Evolutionary conservation across 2,797 vertebrate genomes (phyloP), one percentile per base, ranked within the genome.

Genomic region (Diceros bicornis): DNA sequence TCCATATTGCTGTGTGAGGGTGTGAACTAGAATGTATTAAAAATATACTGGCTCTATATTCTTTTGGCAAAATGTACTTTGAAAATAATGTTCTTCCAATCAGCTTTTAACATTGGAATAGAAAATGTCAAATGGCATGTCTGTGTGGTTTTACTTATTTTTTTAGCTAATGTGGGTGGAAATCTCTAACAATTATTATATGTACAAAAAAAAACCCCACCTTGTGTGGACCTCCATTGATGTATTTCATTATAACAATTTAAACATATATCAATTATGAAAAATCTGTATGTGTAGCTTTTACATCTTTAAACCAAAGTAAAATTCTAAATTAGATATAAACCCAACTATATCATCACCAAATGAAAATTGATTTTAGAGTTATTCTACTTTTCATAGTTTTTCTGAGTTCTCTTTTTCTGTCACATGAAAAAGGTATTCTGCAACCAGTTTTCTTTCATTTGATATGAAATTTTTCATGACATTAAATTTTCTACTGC

Each of bases 41-140:
- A 96, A 95, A 95, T 89, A 62, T 75, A 72, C 61, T 97, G 96
- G 85, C 92, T 97, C n/a, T 93, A n/a, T 62, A 72, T 95, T 79
- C 85, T 96, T 97, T 95, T 96, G 96, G 95, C 96, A 97, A 92
- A 96, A 94, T 88, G 27, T 50, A 34, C 92, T 96, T 95, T 55
- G 91, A 96, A 96, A 94, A 83, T 85, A 93, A 71, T 90, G 83
- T 57, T 95, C 81, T 97, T 91, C 72, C 61, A 72, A 17, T 95
- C 79, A 94, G 59, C 61, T 69, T 92, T 81, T 89, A 89, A 91
- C 44, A 41, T 2, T 84, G 89, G 82, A 91, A 79, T 91, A 94
- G 92, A 86, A 97, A 96, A 75, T 91, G 90, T 95, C 94, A 91
- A 92, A 82, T 94, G 62, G 72, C 32, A 47, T 6, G 41, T 84